Conservation (phyloP, 2,113 vertebrate genomes). For the Lagopus leucura region DNA sequence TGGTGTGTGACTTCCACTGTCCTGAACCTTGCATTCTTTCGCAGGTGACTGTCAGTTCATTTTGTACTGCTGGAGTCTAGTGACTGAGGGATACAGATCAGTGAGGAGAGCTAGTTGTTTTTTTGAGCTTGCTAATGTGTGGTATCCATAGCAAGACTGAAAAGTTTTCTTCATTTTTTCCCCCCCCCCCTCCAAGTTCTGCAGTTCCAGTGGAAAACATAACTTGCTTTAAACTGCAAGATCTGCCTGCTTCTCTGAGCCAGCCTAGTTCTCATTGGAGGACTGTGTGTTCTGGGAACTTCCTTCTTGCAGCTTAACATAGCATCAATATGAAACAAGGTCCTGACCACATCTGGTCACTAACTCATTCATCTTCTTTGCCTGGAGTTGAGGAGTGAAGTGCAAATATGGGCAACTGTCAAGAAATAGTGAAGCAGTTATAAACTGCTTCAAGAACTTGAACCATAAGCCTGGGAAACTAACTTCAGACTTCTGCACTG, state of each 20-base stretch:
- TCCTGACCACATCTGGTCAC: not conserved
- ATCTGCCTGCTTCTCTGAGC: not conserved
- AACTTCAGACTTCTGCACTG: not conserved
- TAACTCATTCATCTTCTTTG: not conserved
- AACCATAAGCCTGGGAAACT: not conserved
- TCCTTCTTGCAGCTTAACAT: not conserved
- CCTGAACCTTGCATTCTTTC: not conserved
- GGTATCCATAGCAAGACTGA: not conserved
- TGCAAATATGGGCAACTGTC: not conserved
- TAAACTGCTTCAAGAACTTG: not conserved
- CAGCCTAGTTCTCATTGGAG: not conserved
- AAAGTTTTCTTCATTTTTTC: not conserved
- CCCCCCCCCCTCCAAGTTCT: not conserved
- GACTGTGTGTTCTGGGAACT: not conserved
- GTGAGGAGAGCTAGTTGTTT: not conserved
- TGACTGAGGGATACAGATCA: not conserved
- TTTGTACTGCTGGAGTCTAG: not conserved
- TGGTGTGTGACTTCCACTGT: not conserved
- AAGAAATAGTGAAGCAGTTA: not conserved
- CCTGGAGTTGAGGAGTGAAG: not conserved
- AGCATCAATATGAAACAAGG: not conserved
- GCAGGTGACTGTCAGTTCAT: not conserved
- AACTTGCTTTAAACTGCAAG: not conserved
- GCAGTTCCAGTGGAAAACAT: not conserved
- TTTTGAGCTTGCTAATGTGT: not conserved